Evolutionary conservation across 2,888 invertebrate species (phyloP).

Genomic region (Amblyjoppa fuscipennis): DNA sequence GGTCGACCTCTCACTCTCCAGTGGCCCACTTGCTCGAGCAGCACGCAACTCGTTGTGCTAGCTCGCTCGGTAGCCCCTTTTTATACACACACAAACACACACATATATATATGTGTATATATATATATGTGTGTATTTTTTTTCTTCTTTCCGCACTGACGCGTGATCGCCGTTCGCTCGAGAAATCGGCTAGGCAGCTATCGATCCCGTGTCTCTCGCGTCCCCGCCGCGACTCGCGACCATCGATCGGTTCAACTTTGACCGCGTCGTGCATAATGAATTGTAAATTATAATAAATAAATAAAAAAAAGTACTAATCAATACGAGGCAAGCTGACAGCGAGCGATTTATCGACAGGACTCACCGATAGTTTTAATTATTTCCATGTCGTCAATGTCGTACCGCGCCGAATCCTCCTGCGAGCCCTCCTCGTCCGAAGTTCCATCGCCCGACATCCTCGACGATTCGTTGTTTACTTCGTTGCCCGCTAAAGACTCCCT

Average conservation of each 20-base stretch:
- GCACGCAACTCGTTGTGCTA: conserved; percentile 41
- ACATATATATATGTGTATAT: not conserved
- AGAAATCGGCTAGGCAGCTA: conserved; percentile 2
- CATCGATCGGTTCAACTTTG: too few relatives aligned
- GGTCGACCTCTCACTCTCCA: conserved; percentile 76
- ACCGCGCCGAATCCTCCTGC: conserved; percentile 82
- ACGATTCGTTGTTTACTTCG: conserved; percentile 17
- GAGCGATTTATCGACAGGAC: conserved; percentile 79
- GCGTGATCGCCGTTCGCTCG: conserved; percentile 15
- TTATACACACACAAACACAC: not conserved
- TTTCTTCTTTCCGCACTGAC: not conserved
- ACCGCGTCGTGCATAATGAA: too few relatives aligned
- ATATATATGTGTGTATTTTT: not conserved
- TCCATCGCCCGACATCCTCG: conserved; percentile 76
- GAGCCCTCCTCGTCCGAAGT: conserved; percentile 82
- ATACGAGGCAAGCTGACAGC: not conserved
- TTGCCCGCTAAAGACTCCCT: not conserved
- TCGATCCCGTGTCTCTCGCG: not conserved
- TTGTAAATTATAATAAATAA: too few relatives aligned
- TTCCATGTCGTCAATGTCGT: conserved; percentile 92
- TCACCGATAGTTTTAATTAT: conserved; percentile 95
- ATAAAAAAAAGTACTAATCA: not conserved
- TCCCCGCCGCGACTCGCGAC: not conserved
- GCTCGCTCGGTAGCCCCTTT: not conserved
- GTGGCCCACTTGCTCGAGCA: conserved; percentile 78